Conservation (phyloP, 2,113 vertebrate species). For the Sterrhoptilus dennistouni region DNA sequence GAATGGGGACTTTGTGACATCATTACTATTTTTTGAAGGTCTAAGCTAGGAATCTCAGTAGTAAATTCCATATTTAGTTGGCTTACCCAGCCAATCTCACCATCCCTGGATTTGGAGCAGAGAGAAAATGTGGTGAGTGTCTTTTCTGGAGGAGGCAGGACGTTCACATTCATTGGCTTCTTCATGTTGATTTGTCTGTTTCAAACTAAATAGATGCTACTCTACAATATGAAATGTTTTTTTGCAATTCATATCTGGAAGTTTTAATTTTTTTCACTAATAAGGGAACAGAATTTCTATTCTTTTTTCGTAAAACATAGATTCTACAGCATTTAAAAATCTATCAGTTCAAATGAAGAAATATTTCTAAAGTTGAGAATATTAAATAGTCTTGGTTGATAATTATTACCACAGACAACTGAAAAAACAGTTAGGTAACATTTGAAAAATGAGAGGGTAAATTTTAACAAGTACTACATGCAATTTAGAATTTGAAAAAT, state of each 20-base stretch:
- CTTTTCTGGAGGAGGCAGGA: neutral
- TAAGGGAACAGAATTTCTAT: neutral
- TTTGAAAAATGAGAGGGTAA: neutral
- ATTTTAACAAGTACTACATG: slow-evolving; percentile 15
- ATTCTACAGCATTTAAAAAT: neutral
- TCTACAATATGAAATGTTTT: neutral
- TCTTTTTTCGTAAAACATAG: neutral
- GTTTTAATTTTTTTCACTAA: neutral
- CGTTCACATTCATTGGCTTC: neutral
- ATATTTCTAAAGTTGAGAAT: neutral
- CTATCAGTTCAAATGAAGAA: neutral
- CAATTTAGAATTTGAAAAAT: slow-evolving; percentile 42
- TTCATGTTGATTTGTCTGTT: neutral
- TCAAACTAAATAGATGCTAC: neutral
- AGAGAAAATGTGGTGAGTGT: neutral
- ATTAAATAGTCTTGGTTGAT: neutral
- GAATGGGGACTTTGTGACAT: neutral
- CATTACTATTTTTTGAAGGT: neutral
- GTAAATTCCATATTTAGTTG: neutral
- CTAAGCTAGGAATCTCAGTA: neutral
- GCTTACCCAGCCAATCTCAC: neutral
- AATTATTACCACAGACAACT: neutral
- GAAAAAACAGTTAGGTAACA: neutral
- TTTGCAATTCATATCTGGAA: neutral
- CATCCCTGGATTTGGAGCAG: neutral